phyloP scores from a whole-genome alignment of 2,797 vertebrate species.

The Odontamblyopus lacepedii region DNA sequence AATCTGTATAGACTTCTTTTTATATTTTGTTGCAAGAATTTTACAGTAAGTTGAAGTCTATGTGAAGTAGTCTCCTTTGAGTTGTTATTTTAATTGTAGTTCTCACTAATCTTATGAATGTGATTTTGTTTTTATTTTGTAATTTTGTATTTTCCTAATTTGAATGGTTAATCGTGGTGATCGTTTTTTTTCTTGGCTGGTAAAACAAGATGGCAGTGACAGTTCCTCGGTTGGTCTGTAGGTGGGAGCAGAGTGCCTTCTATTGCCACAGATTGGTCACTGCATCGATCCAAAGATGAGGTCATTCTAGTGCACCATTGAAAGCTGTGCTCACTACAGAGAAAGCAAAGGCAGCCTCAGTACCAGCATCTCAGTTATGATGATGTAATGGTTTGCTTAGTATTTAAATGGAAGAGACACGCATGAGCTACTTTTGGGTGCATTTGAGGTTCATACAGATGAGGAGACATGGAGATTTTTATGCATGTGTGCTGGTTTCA shows the following conservation, averaged over 20 bases:
- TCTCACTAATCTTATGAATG: background rate
- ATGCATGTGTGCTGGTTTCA: slow-evolving; percentile 2
- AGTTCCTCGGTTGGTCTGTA: slow-evolving; percentile 32
- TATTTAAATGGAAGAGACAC: background rate
- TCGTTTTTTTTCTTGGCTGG: no score
- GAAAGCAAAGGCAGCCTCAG: slow-evolving; percentile 21
- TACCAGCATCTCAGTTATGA: slow-evolving; percentile 23
- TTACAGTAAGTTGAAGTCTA: background rate
- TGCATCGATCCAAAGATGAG: slow-evolving; percentile 62
- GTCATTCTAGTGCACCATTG: slow-evolving; percentile 68
- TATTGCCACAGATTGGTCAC: slow-evolving; percentile 34
- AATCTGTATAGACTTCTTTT: background rate
- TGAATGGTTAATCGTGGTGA: background rate
- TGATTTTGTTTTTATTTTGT: background rate
- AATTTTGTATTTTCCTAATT: no score
- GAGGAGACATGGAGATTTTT: background rate
- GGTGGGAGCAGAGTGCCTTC: slow-evolving; percentile 68
- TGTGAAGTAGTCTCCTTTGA: background rate
- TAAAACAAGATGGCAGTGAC: background rate
- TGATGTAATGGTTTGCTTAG: background rate
- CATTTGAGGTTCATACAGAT: background rate
- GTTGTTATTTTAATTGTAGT: background rate
- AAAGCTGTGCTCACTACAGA: slow-evolving; percentile 13
- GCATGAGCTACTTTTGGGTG: background rate
- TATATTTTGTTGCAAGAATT: background rate